These are phyloP conservation scores for Malurus melanocephalus DNA, from an alignment of 2,113 vertebrate species.

Conservation along the genomic window DNA sequence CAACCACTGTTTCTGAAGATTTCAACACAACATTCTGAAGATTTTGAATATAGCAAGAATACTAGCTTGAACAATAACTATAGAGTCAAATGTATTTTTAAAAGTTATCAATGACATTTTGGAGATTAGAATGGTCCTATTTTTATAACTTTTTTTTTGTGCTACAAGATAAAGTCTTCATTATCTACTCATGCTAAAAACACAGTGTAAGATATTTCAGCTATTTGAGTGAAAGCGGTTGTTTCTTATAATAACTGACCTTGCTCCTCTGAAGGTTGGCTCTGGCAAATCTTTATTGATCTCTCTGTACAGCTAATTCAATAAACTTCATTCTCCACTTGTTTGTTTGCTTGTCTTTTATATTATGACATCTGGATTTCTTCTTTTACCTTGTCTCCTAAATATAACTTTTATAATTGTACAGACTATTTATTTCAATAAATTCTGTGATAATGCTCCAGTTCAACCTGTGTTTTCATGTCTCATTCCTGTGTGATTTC, in stretches of 20 bases:
- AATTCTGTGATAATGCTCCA: background rate
- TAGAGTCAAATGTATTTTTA: background rate
- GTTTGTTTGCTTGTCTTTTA: background rate
- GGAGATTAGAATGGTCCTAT: background rate
- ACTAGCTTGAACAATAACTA: background rate
- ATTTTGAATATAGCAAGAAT: background rate
- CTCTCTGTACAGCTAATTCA: background rate
- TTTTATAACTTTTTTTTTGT: background rate
- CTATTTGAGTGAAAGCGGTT: background rate
- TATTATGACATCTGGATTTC: background rate
- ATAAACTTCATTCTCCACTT: background rate
- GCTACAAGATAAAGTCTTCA: background rate
- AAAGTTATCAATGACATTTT: background rate
- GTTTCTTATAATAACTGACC: background rate
- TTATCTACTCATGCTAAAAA: background rate
- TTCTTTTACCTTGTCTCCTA: background rate
- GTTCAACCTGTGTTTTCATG: background rate
- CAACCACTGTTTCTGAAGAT: background rate
- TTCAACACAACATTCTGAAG: background rate
- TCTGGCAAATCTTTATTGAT: conserved; percentile 21
- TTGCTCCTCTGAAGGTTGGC: background rate
- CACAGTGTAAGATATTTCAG: background rate
- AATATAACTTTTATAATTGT: background rate
- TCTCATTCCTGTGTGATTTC: background rate
- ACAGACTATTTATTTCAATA: background rate